Conservation (phyloP, 1,140 invertebrate species). For the Ceratina calcarata region DNA sequence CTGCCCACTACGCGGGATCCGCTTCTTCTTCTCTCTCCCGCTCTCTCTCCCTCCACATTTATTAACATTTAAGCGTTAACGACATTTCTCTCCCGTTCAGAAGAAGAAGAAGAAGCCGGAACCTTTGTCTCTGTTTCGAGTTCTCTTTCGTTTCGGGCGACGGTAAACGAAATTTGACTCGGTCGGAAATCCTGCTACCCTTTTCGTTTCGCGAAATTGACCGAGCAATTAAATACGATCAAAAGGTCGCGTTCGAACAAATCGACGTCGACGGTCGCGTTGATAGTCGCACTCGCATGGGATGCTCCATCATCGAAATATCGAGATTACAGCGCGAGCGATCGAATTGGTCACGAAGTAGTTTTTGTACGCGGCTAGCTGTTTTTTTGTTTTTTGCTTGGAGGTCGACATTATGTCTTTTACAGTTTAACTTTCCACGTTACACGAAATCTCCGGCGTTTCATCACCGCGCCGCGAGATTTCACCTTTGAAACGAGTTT, state of each 20-base stretch:
- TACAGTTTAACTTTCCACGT: constrained; percentile 50
- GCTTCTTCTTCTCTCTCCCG: constrained; percentile 60
- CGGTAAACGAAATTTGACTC: background rate
- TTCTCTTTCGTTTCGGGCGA: constrained; percentile 28
- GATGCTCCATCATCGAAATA: constrained; percentile 32
- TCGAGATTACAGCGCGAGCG: constrained; percentile 17
- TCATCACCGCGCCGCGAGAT: constrained; percentile 43
- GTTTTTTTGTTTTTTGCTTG: constrained; percentile 2
- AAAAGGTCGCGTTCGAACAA: too few species aligned
- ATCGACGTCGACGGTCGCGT: too few species aligned
- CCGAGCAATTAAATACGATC: too few species aligned
- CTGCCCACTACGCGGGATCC: constrained; percentile 68
- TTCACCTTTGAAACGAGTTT: constrained; percentile 51
- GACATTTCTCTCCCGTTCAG: constrained; percentile 71
- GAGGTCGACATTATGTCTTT: constrained; percentile 38
- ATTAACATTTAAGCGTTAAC: constrained; percentile 79
- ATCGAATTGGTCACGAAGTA: constrained; percentile 29
- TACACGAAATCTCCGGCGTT: constrained; percentile 42
- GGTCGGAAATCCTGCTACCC: background rate
- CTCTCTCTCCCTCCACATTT: constrained; percentile 75
- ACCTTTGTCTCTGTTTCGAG: constrained; percentile 26
- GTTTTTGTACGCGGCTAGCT: constrained; percentile 7
- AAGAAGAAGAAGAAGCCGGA: constrained; percentile 55
- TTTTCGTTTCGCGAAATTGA: background rate
- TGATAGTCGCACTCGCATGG: background rate